Evolutionary conservation across 2,113 vertebrate species (phyloP), one percentile per base, ranked within the genome.

Genomic region (Chamaea fasciata): DNA sequence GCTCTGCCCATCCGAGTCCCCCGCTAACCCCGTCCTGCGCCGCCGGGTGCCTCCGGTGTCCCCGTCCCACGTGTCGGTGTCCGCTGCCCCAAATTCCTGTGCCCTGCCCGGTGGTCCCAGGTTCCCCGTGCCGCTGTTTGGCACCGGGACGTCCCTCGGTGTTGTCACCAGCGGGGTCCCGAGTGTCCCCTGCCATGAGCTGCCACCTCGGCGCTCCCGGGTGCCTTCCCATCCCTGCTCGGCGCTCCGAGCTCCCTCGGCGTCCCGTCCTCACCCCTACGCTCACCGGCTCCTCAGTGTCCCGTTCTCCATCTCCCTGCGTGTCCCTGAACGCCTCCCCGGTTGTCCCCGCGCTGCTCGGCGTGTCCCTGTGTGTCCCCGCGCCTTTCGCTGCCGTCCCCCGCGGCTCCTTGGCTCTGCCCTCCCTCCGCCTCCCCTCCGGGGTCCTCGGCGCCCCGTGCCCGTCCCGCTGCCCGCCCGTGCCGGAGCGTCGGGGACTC

Each of bases 401-500:
- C 10, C 27, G 31, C 24, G 12, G 37, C n/a, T 70, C 42, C 70
- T n/a, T 10, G 15, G 1, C 87, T 42, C 21, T 64, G 41, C 55
- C 46, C 30, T 64, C 74, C 60, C n/a, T 80, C 35, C 8, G 2
- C 22, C 15, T 28, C 33, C 75, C 52, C 62, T 33, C 28, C 23
- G n/a, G 16, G 59, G 7, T 30, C 70, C 70, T 68, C 85, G 4
- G 68, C 13, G 13, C 63, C 74, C 53, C 33, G 50, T 81, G 28
- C 74, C 60, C 47, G 53, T 80, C 59, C 84, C 30, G 8, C 27
- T 56, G 59, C 35, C 56, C 49, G 17, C 59, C 17, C 39, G 77
- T 52, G 8, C 87, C 56, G 73, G 30, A 1, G 46, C 1, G 71
- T 11, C 68, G 21, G 49, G 57, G 78, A 99, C 99, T 99, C 96